Conservation (phyloP, 2,888 invertebrate genomes). For the Ichneumoninae sp. region DNA sequence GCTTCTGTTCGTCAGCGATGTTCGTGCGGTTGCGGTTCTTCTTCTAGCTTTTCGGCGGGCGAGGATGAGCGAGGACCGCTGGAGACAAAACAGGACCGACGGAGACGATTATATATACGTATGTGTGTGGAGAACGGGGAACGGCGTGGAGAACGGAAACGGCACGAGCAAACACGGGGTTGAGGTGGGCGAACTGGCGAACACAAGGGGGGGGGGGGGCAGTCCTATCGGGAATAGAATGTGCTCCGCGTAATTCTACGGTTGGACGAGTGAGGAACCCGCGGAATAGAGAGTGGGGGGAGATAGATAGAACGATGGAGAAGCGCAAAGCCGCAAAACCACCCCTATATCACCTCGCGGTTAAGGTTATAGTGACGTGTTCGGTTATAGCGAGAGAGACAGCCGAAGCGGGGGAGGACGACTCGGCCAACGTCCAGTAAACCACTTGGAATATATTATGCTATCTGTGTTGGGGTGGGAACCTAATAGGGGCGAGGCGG, state of each 20-base stretch:
- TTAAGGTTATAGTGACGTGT: slow-evolving; percentile 70
- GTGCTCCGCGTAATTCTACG: slow-evolving; percentile 55
- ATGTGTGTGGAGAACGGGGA: not conserved
- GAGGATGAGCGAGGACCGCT: not conserved
- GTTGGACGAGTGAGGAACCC: not conserved
- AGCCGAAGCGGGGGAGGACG: slow-evolving; percentile 30
- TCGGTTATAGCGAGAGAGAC: slow-evolving; percentile 58
- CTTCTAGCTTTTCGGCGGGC: slow-evolving; percentile 1
- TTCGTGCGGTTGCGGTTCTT: slow-evolving; percentile 42
- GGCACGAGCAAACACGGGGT: slow-evolving; percentile 15
- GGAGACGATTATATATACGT: not conserved
- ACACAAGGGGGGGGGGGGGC: slow-evolving; percentile 32
- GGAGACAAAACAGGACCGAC: not conserved
- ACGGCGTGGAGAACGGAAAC: slow-evolving; percentile 15
- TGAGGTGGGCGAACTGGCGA: slow-evolving; percentile 17
- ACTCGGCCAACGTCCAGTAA: slow-evolving; percentile 68
- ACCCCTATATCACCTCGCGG: slow-evolving; percentile 75
- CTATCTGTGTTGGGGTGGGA: slow-evolving; percentile 35
- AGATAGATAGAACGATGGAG: slow-evolving; percentile 18
- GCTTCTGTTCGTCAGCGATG: not conserved
- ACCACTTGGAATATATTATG: slow-evolving; percentile 73
- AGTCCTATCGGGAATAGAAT: slow-evolving; percentile 61
- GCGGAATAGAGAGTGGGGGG: too few relatives aligned
- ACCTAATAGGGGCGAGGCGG: too few relatives aligned
- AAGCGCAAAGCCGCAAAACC: slow-evolving; percentile 74